Evolutionary conservation across 2,797 vertebrate genomes (phyloP).

Genomic region (Salmo trutta): DNA sequence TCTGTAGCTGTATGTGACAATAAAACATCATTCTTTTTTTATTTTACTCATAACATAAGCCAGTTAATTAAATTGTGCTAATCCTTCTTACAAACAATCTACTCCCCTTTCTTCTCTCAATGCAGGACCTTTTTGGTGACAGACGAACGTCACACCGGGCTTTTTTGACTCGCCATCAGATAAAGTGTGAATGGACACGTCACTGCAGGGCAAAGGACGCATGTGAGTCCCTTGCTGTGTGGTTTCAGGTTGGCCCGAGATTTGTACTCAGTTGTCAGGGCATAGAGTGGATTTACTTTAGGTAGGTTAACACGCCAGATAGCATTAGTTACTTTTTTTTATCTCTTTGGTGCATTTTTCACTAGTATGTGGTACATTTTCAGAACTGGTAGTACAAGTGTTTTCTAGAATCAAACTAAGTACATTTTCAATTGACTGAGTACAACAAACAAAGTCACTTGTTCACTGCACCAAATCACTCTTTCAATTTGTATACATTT

Average conservation of each 20-base stretch:
- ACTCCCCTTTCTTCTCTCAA: background rate
- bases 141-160: background rate
- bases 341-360: too few species aligned
- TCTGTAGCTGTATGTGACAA: too few species aligned
- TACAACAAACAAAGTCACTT: too few species aligned
- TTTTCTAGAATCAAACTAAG: too few species aligned
- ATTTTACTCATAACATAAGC: conserved; percentile 12
- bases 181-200: background rate
- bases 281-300: background rate
- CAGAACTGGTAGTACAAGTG: too few species aligned
- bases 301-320: too few species aligned
- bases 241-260: background rate
- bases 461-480: too few species aligned
- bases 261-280: background rate
- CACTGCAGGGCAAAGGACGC: background rate
- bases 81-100: background rate
- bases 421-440: too few species aligned
- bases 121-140: background rate
- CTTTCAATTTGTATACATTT: too few species aligned
- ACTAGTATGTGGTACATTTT: too few species aligned
- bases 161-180: background rate
- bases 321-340: too few species aligned
- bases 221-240: too few species aligned
- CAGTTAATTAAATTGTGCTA: conserved; percentile 11
- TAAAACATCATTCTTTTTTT: background rate